These are phyloP conservation scores for Eupithecia exiguata DNA, from an alignment of 2,888 invertebrate genomes.

Conservation along the genomic window DNA sequence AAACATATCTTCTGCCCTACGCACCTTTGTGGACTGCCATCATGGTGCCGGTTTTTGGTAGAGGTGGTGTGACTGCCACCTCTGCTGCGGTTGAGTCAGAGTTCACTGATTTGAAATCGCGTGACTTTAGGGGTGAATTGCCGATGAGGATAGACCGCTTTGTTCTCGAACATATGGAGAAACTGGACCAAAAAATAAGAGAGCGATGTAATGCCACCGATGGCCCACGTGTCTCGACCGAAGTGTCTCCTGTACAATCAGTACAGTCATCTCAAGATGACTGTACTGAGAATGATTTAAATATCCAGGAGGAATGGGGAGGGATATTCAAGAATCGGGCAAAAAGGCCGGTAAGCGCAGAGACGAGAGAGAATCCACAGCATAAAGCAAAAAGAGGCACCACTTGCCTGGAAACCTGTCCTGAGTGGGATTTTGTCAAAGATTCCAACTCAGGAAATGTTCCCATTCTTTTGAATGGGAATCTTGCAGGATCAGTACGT, in stretches of 20 bases:
- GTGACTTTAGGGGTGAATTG: neutral
- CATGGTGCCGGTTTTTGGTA: neutral
- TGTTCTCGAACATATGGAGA: neutral
- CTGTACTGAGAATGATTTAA: neutral
- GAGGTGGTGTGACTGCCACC: neutral
- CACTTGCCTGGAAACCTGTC: neutral
- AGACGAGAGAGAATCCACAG: neutral
- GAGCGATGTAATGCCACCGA: neutral
- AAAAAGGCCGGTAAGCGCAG: neutral
- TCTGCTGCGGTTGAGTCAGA: neutral
- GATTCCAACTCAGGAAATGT: neutral
- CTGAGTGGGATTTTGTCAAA: neutral
- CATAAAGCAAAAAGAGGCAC: neutral
- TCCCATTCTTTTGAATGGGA: too few relatives aligned
- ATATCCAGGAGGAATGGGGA: neutral
- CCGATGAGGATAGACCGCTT: neutral
- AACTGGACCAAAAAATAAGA: neutral
- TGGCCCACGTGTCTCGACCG: neutral
- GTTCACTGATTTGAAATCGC: neutral
- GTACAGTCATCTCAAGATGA: neutral
- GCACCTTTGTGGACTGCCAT: conserved; percentile 2
- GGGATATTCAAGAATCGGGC: neutral
- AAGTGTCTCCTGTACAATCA: neutral
- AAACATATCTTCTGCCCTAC: neutral
- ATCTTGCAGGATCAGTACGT: neutral